Percentiles rank a stretch among this genome's conserved stretches.
Evolutionary conservation across 2,888 invertebrate species (phyloP).

Genomic region (Acanthoscelides obtectus): DNA sequence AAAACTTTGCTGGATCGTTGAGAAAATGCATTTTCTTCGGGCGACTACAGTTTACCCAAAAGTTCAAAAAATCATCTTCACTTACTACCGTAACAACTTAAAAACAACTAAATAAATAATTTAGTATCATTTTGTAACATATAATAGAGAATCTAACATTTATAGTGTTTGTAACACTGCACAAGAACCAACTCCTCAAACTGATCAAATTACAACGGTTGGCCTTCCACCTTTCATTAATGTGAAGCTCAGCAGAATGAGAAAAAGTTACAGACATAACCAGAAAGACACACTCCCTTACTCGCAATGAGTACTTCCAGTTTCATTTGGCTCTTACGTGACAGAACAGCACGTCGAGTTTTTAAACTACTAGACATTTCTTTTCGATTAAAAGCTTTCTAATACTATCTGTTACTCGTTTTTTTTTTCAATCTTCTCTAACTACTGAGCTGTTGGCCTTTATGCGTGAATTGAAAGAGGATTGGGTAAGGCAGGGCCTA

Average conservation of each 20-base stretch:
- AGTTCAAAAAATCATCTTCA: conserved; percentile 18
- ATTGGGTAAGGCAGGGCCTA: neutral
- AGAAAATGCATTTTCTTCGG: conserved; percentile 3
- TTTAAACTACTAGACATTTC: no score
- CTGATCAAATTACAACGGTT: conserved; percentile 31
- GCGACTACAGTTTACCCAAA: conserved; percentile 26
- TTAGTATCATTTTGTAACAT: conserved; percentile 39
- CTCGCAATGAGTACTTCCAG: neutral
- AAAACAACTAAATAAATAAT: conserved; percentile 40
- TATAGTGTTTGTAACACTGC: conserved; percentile 44
- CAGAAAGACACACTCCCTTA: neutral
- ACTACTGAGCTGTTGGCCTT: neutral
- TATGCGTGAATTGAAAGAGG: neutral
- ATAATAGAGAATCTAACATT: conserved; percentile 47
- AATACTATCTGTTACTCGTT: neutral
- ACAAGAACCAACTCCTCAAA: conserved; percentile 42
- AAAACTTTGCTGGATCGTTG: no score
- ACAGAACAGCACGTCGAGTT: no score
- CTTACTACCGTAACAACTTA: conserved; percentile 32
- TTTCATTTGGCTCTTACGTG: no score
- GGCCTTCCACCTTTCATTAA: conserved; percentile 17
- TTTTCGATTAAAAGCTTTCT: no score
- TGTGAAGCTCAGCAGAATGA: neutral
- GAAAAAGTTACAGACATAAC: neutral
- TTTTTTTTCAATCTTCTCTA: neutral